Evolutionary conservation across 2,888 invertebrate genomes (phyloP), one percentile per base, ranked within the genome.

Genomic region (Brachynemurus nebulosus): DNA sequence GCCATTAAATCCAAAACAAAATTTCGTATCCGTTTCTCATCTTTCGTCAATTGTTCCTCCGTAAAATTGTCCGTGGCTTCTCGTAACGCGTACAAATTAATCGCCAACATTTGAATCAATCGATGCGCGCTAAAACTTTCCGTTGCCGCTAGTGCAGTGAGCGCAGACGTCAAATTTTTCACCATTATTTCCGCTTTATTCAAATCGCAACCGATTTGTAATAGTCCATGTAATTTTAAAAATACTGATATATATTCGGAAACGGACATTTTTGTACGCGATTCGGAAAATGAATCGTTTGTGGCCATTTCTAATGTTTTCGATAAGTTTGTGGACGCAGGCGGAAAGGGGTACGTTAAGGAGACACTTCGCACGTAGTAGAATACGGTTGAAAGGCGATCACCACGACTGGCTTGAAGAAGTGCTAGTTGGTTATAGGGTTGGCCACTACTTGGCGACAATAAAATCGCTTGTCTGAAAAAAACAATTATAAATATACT

Each of bases 371-470:
- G 73, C 47, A 85, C 80, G 65, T 90, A 89, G 69, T 86, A 85
- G 68, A 86, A 90, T 44, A 89, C 80, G 3, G 86, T 85, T 42
- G 81, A 79, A 49, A 91, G 70, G 55, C 82, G 79, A 57, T 88
- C 79, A 14, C 84, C 84, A 51, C 83, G 76, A 25, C 84, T 81
- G 52, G 85, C 83, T 62, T 86, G 81, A 50, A 91, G 68, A 38
- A 90, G 69, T 41, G 88, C 83, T 57, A 90, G 68, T 66, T 91
- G 89, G 66, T 91, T 90, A 66, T 89, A 91, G 0, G 90, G 89
- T 63, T 90, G 90, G 4, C 90, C 90, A 48, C 80, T 81, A 52
- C 76, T 76, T 44, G 83, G 81, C 3, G 80, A 80, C 44, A 83
- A 71, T 40, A 74, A 70, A 39, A 83, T 74, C 35, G 85, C 84